Conservation (phyloP, 2,797 vertebrate species). For the Chaunax sp. region DNA sequence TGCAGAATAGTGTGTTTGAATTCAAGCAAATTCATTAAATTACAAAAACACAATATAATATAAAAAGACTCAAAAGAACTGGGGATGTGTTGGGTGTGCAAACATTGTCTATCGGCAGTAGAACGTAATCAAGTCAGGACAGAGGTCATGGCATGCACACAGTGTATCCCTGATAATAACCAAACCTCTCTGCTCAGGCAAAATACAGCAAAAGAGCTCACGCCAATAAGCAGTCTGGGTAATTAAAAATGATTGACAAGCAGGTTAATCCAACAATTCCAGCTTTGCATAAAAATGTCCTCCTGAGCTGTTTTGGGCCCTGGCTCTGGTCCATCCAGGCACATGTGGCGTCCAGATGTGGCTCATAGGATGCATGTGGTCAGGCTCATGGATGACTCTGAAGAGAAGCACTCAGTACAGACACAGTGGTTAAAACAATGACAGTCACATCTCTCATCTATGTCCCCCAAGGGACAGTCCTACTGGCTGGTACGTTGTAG, state of each 20-base stretch:
- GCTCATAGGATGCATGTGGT: constrained; percentile 49
- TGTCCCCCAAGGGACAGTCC: constrained; percentile 10
- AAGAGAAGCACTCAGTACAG: constrained; percentile 39
- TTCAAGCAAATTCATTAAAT: not conserved
- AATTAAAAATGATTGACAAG: constrained; percentile 73
- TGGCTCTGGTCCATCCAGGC: constrained; percentile 51
- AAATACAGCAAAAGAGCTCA: constrained; percentile 27
- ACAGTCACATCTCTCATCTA: constrained; percentile 36
- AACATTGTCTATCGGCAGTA: constrained; percentile 17
- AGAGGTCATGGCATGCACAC: not conserved
- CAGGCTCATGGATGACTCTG: constrained; percentile 51
- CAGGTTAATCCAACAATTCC: constrained; percentile 68
- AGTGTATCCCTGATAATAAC: constrained; percentile 15
- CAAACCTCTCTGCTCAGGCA: constrained; percentile 24
- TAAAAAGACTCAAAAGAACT: not conserved
- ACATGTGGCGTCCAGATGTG: constrained; percentile 81
- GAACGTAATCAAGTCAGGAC: constrained; percentile 15
- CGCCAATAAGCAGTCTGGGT: constrained; percentile 34
- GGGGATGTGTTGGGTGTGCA: constrained; percentile 3
- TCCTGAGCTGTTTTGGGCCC: constrained; percentile 60
- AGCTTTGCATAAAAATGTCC: constrained; percentile 57
- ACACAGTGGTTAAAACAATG: constrained; percentile 39
- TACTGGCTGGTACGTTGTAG: not conserved
- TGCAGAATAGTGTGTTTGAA: not conserved
- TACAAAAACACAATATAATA: not conserved